Base-by-base conservation (phyloP, 2,113 vertebrate genomes). In the Microcebus ravelobensis region DNA sequence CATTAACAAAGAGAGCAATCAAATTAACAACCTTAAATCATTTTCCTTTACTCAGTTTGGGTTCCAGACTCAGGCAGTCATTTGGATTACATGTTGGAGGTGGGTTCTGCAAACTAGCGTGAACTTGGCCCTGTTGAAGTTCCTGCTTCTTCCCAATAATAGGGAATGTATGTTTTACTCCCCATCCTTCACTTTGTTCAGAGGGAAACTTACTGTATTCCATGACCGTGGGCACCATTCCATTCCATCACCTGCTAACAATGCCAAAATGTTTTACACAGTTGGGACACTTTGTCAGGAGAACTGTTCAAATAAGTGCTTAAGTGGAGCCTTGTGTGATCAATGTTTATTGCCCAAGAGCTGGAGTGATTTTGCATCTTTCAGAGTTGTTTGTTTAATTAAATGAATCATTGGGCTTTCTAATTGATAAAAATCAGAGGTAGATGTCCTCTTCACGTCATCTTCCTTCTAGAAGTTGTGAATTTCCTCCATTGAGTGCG, bases 401-500 rank as follows among this genome's bases (percentile, higher is more conserved):
- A 95, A 93, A 25, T 11, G 36, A 68, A 79, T 88, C 48, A 25
- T 8, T 70, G 77, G n/a, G n/a, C 90, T 96, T 86, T 70, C 93
- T 73, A 88, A 85, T 25, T 67, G 57, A 68, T 55, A 68, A 84
- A 84, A n/a, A 95, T 95, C 70, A 48, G 48, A 83, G 52, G n/a
- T 31, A 25, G 31, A 48, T 59, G 63, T 23, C 81, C 39, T 67
- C 34, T 85, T 57, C 23, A 17, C 20, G 5, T 36, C 39, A 6
- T 63, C 95, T 55, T 68, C 80, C 89, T 96, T 63, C 57, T 2
- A 80, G 67, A 91, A 57, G 9, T 71, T 61, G 63, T 55, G 86
- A n/a, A 10, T 82, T 65, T 70, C 55, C 27, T 71, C 36, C 52
- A 73, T 2, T 67, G 55, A 80, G 63, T 87, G 48, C 39, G 45